These are phyloP conservation scores for Diabrotica undecimpunctata DNA, from an alignment of 1,140 invertebrate species.

Conservation along the genomic window DNA sequence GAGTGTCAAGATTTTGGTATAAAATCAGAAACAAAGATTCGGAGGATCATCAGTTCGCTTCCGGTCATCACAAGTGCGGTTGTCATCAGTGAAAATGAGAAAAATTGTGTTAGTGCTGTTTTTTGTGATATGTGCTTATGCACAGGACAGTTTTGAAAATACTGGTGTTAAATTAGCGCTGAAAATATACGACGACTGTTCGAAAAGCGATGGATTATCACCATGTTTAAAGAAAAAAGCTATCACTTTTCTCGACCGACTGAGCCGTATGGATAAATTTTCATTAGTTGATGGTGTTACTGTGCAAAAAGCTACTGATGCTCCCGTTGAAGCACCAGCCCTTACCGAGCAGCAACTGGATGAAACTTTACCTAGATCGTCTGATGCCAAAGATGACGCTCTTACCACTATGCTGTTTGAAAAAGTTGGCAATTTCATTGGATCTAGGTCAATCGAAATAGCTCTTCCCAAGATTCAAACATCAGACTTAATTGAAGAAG, in stretches of 20 bases:
- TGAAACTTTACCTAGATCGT: slow-evolving; percentile 57
- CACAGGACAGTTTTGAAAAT: slow-evolving; percentile 40
- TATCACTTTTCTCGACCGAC: slow-evolving; percentile 68
- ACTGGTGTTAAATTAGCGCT: slow-evolving; percentile 54
- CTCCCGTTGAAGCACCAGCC: slow-evolving; percentile 37
- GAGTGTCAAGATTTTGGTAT: slow-evolving; percentile 37
- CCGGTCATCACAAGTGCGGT: slow-evolving; percentile 22
- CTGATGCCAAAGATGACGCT: slow-evolving; percentile 60
- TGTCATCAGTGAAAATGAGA: slow-evolving; percentile 34
- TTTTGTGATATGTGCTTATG: slow-evolving; percentile 28
- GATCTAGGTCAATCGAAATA: slow-evolving; percentile 70
- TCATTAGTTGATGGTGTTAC: slow-evolving; percentile 62
- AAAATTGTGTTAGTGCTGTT: slow-evolving; percentile 40
- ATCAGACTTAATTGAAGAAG: slow-evolving; percentile 61
- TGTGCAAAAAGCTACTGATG: slow-evolving; percentile 56
- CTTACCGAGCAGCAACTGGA: slow-evolving; percentile 64
- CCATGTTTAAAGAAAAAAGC: slow-evolving; percentile 78
- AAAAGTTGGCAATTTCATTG: slow-evolving; percentile 64
- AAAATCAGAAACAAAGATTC: slow-evolving; percentile 34
- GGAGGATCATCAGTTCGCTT: slow-evolving; percentile 24
- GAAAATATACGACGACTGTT: slow-evolving; percentile 63
- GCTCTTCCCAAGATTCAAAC: slow-evolving; percentile 64
- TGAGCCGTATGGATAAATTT: slow-evolving; percentile 64
- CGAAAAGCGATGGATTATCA: slow-evolving; percentile 56
- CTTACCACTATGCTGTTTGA: slow-evolving; percentile 69